phyloP scores from a whole-genome alignment of 1,140 invertebrate genomes.

The Trichonephila inaurata region DNA sequence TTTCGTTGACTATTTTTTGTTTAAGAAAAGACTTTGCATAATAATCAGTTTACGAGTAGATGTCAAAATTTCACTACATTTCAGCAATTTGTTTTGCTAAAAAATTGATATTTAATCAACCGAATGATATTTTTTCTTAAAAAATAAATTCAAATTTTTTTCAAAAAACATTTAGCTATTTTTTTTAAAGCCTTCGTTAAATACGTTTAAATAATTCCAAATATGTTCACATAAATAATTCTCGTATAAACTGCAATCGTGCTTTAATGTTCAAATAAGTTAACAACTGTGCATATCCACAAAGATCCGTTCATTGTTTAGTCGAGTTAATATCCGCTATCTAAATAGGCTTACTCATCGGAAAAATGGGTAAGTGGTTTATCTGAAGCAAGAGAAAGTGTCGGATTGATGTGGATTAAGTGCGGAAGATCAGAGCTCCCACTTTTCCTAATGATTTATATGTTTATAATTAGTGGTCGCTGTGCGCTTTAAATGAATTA shows the following conservation, averaged over 20 bases:
- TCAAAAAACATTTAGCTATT: too few species aligned
- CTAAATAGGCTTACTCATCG: constrained; percentile 12
- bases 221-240: neutral
- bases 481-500: constrained; percentile 75
- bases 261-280: neutral
- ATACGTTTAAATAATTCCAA: too few species aligned
- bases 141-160: too few species aligned
- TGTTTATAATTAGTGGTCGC: constrained; percentile 76
- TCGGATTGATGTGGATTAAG: constrained; percentile 75
- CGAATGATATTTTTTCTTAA: too few species aligned
- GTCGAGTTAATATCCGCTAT: constrained; percentile 16
- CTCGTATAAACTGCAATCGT: neutral
- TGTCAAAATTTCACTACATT: too few species aligned
- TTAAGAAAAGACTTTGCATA: too few species aligned
- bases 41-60: too few species aligned
- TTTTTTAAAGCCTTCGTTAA: too few species aligned
- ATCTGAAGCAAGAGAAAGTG: constrained; percentile 59
- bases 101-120: too few species aligned
- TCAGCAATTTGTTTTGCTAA: too few species aligned
- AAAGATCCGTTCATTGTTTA: neutral
- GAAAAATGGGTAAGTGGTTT: constrained; percentile 30
- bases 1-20: too few species aligned
- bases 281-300: neutral
- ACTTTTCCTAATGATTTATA: constrained; percentile 77
- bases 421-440: constrained; percentile 61